phyloP scores from a whole-genome alignment of 2,888 invertebrate species.

The Meloe dianella region DNA sequence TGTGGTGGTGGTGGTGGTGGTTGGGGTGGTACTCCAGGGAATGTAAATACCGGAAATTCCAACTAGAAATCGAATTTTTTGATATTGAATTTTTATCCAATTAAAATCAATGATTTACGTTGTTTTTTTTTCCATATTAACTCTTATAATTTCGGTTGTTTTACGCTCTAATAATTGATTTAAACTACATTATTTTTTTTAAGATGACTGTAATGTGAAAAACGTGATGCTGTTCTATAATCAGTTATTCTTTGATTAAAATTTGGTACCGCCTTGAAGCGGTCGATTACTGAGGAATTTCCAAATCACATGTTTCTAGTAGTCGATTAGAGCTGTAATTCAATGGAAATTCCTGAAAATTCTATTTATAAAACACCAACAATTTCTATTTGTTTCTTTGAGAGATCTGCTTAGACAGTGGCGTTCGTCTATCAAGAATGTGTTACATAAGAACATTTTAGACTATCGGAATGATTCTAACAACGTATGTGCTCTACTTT shows the following conservation, averaged over 20 bases:
- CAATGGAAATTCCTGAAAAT: too few relatives aligned
- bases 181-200: neutral
- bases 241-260: neutral
- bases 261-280: too few relatives aligned
- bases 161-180: slow-evolving; percentile 1
- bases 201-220: neutral
- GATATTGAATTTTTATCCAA: neutral
- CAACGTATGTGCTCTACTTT: too few relatives aligned
- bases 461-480: too few relatives aligned
- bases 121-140: neutral
- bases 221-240: neutral
- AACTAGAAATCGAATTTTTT: neutral
- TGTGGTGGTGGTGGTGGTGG: slow-evolving; percentile 47
- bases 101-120: slow-evolving; percentile 5
- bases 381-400: too few relatives aligned
- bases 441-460: too few relatives aligned
- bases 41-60: slow-evolving; percentile 46
- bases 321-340: too few relatives aligned
- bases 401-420: neutral
- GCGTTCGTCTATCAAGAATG: neutral
- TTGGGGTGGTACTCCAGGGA: slow-evolving; percentile 45
- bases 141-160: neutral
- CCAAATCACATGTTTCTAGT: too few relatives aligned
- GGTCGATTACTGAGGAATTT: too few relatives aligned
- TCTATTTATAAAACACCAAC: too few relatives aligned